Base-by-base conservation (phyloP, 2,113 vertebrate genomes). In the Empidonax alnorum region DNA sequence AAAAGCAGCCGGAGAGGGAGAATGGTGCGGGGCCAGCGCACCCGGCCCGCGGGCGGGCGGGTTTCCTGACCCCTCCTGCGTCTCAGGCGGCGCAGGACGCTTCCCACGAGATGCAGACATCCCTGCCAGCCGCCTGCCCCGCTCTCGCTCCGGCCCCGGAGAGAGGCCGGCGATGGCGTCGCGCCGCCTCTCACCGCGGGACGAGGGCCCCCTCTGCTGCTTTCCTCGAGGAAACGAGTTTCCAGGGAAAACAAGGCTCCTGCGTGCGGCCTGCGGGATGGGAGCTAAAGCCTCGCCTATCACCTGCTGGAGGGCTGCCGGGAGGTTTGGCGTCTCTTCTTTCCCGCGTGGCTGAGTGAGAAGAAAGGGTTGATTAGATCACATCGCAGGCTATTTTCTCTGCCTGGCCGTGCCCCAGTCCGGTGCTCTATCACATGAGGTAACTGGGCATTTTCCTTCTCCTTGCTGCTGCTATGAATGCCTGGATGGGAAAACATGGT, bases 151-250 rank as follows among this genome's bases (percentile, higher is more conserved):
- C 24, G 3, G 17, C 23, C 37, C 11, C 25, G 7, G 37, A 27
- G 10, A 8, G 7, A 14, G 27, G 21, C 27, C 5, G 35, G 35
- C 8, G 24, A 27, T 13, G 8, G 16, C 7, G 17, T 42, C 4
- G 13, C 5, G 17, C 14, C 1, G 35, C 25, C 25, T 35, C 41
- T 33, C 53, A 42, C 1, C 1, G 66, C 76, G 76, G 76, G 73
- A 21, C 76, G 71, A 96, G 82, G 46, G 96, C 96, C 62, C 96
- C 96, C 96, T 97, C 96, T 97, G 22, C 96, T 74, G 97, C 61
- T 18, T 7, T 65, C 31, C 49, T 16, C 0, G 11, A 2, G 47
- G 37, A 96, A 76, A 9, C 3, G 5, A 58, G 25, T 10, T 87
- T 63, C 53, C 63, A 1, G 47, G 13, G 25, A 67, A 87, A 55